Evolutionary conservation across 2,797 vertebrate genomes (phyloP).

Genomic region (Myiotriccus ornatus): DNA sequence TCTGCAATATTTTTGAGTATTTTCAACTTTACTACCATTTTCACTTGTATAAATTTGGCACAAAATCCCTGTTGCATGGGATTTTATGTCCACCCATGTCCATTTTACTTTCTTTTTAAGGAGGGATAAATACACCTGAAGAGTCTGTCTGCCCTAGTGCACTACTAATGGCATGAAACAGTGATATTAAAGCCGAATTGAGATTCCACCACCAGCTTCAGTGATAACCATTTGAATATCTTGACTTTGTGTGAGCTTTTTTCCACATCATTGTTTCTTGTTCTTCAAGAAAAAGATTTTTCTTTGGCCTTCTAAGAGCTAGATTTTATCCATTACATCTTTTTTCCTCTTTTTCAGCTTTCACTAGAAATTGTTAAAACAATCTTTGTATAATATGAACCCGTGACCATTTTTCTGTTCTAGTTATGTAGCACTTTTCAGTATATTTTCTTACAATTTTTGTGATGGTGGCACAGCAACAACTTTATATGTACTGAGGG

Average conservation of each 20-base stretch:
- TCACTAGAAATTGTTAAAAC: background rate
- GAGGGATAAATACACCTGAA: background rate
- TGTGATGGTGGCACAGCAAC: background rate
- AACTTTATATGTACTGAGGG: background rate
- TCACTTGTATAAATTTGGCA: background rate
- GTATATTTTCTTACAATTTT: background rate
- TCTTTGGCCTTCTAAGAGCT: background rate
- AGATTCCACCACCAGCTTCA: background rate
- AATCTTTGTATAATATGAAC: background rate
- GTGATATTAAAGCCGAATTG: background rate
- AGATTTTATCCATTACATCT: background rate
- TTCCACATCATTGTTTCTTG: background rate
- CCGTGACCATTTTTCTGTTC: background rate
- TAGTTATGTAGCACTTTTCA: background rate
- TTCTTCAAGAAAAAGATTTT: background rate
- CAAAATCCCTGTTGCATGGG: background rate
- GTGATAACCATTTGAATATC: background rate
- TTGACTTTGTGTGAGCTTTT: background rate
- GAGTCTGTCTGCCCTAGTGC: background rate
- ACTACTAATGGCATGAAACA: background rate
- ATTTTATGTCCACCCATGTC: background rate
- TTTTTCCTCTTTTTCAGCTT: background rate
- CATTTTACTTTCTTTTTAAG: background rate
- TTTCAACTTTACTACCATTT: background rate
- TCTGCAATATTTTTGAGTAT: background rate